A percentile compares a stretch with the other conserved stretches of the same genome.
Evolutionary conservation across 2,797 vertebrate species (phyloP).

Genomic region (Coracias cyanogaster): DNA sequence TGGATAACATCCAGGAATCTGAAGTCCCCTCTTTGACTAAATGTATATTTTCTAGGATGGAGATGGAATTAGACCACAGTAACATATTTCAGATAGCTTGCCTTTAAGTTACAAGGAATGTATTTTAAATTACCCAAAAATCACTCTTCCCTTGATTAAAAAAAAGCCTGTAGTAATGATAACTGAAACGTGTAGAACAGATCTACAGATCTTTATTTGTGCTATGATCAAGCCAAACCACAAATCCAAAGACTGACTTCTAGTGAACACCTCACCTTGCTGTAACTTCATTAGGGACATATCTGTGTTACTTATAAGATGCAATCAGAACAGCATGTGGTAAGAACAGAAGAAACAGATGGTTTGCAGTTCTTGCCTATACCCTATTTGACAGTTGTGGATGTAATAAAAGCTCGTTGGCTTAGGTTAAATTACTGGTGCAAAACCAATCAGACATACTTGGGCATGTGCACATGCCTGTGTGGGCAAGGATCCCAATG

Average conservation of each 20-base stretch:
- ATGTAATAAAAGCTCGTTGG: constrained; percentile 33
- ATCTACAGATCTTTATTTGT: background rate
- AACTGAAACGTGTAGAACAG: background rate
- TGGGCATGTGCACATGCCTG: background rate
- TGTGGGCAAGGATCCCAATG: background rate
- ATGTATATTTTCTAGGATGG: background rate
- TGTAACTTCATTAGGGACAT: background rate
- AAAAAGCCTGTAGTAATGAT: background rate
- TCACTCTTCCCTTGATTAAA: background rate
- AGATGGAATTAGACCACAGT: background rate
- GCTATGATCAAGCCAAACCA: background rate
- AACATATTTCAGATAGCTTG: background rate
- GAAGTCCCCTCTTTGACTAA: background rate
- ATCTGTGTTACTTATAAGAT: background rate
- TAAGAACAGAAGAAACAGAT: constrained; percentile 4
- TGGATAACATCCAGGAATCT: background rate
- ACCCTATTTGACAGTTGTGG: background rate
- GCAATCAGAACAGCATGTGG: background rate
- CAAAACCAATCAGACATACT: constrained; percentile 1
- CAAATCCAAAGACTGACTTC: background rate
- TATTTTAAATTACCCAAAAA: background rate
- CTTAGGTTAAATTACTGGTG: constrained; percentile 29
- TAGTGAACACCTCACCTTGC: background rate
- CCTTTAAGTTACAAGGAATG: background rate
- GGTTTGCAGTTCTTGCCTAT: constrained; percentile 24